Evolutionary conservation across 2,888 invertebrate species (phyloP), one percentile per base, ranked within the genome.

Genomic region (Scaptomyza parva): DNA sequence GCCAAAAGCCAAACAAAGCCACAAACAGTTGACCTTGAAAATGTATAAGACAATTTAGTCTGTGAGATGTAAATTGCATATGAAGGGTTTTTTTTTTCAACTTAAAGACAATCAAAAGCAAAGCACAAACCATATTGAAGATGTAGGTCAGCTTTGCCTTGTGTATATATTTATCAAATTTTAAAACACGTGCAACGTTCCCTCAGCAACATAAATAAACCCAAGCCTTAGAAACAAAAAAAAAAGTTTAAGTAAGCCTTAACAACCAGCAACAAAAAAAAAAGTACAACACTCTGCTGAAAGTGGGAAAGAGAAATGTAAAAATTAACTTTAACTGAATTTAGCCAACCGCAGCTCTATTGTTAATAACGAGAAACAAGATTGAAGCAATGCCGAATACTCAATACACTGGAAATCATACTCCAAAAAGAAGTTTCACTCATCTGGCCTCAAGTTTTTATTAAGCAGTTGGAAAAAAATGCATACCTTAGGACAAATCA

Each of bases 21-120:
- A 37, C 37, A 76, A 63, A 24, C 58, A 67, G 50, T 63, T 84
- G 84, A 79, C 82, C 82, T 84, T 82, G 77, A 64, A 60, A 69
- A 55, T 68, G 55, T 69, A 20, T 64, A 55, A 35, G 28, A 8
- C 8, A 39, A 37, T 45, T 22, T 9, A 40, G 22, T 17, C 35
- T 37, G 11, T 35, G n/a, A 28, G 28, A 37, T 68, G 18, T 59
- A 39, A 30, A 20, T 28, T 30, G 54, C 45, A 59, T 30, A 47
- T 40, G 43, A 40, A 51, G 35, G 40, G 33, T 26, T 50, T n/a
- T 0, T 3, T 30, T 30, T 12, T 12, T 33, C 18, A 47, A 30
- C n/a, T 20, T 9, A 17, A 44, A 40, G 14, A 39, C 50, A 4
- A 44, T 8, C 1, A 18, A 6, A 0, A 28, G 44, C 12, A 1